These are phyloP conservation scores for Campylomormyrus numenius DNA, from an alignment of 2,113 vertebrate genomes.

Conservation along the genomic window DNA sequence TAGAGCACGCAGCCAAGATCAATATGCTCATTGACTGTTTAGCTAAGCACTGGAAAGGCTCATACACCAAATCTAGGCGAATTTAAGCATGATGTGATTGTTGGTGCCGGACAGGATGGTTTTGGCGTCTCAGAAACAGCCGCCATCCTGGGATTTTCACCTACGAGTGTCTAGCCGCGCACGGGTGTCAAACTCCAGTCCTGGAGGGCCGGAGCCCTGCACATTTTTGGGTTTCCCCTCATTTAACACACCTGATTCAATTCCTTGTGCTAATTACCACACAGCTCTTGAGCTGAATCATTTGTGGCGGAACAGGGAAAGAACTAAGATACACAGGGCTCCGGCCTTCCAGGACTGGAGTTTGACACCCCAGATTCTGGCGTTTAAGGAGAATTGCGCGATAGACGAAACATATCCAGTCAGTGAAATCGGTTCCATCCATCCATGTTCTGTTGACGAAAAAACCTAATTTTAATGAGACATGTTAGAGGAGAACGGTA, in stretches of 20 bases:
- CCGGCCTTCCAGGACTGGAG: too few species aligned
- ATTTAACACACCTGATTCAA: too few species aligned
- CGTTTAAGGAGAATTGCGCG: neutral
- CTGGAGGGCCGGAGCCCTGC: too few species aligned
- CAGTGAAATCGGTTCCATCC: neutral
- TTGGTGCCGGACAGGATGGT: neutral
- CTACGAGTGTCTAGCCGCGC: neutral
- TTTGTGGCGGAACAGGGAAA: too few species aligned
- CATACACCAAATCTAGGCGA: neutral
- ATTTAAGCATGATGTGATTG: neutral
- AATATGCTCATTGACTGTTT: neutral
- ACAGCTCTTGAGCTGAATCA: too few species aligned
- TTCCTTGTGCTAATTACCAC: too few species aligned
- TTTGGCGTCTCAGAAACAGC: neutral
- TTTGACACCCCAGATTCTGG: neutral
- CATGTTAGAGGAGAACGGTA: neutral
- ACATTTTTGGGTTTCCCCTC: too few species aligned
- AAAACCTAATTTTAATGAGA: neutral
- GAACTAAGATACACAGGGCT: too few species aligned
- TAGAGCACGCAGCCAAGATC: neutral
- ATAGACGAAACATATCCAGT: neutral
- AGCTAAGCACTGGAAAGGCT: neutral
- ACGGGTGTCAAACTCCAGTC: too few species aligned
- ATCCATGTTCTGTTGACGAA: neutral
- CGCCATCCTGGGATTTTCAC: neutral